These are phyloP conservation scores for Tuta absoluta DNA, from an alignment of 2,888 invertebrate genomes.

Conservation along the genomic window DNA sequence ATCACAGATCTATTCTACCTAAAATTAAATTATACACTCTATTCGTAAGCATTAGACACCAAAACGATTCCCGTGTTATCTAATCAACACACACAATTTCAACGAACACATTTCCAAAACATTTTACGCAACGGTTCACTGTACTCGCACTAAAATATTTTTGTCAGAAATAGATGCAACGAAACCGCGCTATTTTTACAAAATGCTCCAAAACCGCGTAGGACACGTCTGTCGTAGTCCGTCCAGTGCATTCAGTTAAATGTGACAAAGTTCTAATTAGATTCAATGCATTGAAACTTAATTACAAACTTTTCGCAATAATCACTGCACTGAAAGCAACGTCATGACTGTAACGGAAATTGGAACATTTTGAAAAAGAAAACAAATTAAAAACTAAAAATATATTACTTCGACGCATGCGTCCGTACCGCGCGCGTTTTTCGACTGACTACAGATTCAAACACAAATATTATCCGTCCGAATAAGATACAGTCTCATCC, in stretches of 20 bases:
- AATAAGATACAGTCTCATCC: constrained; percentile 39
- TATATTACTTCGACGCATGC: constrained; percentile 49
- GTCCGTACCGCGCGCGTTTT: constrained; percentile 57
- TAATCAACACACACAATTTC: constrained; percentile 26
- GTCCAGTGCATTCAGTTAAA: constrained; percentile 13
- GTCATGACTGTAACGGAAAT: neutral
- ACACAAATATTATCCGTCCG: constrained; percentile 45
- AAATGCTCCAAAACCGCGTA: constrained; percentile 35
- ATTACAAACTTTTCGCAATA: neutral
- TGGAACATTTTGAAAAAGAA: neutral
- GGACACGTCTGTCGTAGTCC: constrained; percentile 31
- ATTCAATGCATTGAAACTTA: neutral
- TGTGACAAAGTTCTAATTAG: constrained; percentile 13
- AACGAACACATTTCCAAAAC: constrained; percentile 35
- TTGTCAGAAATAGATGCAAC: constrained; percentile 59
- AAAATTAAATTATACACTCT: constrained; percentile 4
- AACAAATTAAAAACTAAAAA: constrained; percentile 11
- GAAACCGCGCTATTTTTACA: constrained; percentile 29
- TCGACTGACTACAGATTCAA: constrained; percentile 52
- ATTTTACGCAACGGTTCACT: constrained; percentile 57
- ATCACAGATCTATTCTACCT: neutral
- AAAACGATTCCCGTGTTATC: constrained; percentile 28
- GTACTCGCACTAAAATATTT: constrained; percentile 59
- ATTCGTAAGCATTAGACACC: constrained; percentile 10
- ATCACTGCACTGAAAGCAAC: neutral